Evolutionary conservation across 1,140 invertebrate genomes (phyloP).

Genomic region (Pogonus chalceus): DNA sequence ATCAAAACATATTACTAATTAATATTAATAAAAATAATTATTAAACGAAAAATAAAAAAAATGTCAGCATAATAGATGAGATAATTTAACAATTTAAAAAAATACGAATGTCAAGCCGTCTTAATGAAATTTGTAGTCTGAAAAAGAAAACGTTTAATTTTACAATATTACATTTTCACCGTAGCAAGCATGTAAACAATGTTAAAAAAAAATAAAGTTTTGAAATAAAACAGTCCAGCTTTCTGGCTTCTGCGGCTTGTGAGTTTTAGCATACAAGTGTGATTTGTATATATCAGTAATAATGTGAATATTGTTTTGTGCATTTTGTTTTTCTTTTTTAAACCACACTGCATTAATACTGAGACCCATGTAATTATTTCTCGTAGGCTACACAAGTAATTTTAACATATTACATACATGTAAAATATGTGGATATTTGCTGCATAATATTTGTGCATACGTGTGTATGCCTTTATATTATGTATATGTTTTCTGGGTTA

Average conservation of each 20-base stretch:
- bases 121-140: background rate
- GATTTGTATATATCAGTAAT: slow-evolving; percentile 6
- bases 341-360: background rate
- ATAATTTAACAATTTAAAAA: background rate
- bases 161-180: background rate
- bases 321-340: background rate
- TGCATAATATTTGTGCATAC: no score
- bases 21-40: background rate
- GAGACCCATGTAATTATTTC: background rate
- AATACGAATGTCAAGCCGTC: background rate
- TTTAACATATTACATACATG: slow-evolving; percentile 27
- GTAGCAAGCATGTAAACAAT: slow-evolving; percentile 1
- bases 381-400: background rate
- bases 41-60: background rate
- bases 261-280: slow-evolving; percentile 1
- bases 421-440: slow-evolving; percentile 35
- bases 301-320: background rate
- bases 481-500: slow-evolving; percentile 25
- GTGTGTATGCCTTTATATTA: no score
- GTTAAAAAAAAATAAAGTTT: no score
- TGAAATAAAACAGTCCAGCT: background rate
- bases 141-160: background rate
- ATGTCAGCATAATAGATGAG: background rate
- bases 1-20: no score
- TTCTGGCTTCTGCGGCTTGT: background rate